Percentiles rank a stretch among this genome's conserved stretches.
Evolutionary conservation across 2,797 vertebrate genomes (phyloP).

Genomic region (Rhabdomys pumilio): DNA sequence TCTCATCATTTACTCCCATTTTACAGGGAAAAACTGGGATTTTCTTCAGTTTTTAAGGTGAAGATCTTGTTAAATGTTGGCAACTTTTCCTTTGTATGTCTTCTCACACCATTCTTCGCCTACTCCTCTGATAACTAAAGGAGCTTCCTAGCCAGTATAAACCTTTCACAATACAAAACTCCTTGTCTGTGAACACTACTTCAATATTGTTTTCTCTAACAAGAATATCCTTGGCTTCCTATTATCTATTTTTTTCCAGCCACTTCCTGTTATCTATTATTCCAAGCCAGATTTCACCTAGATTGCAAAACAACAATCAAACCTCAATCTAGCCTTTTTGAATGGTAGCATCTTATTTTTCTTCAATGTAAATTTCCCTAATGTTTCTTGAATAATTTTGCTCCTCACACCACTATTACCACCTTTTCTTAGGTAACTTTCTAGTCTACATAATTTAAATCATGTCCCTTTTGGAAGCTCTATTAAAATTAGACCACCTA

Average conservation of each 20-base stretch:
- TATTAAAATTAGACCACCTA: slow-evolving; percentile 22
- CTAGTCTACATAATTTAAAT: slow-evolving; percentile 46
- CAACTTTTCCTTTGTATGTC: slow-evolving; percentile 46
- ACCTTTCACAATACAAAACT: background rate
- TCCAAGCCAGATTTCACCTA: slow-evolving; percentile 26
- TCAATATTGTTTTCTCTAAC: slow-evolving; percentile 43
- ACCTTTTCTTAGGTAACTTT: background rate
- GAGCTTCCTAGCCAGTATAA: slow-evolving; percentile 8
- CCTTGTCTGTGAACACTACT: background rate
- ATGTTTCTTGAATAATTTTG: background rate
- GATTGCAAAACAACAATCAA: slow-evolving; percentile 5
- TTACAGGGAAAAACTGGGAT: slow-evolving; percentile 47
- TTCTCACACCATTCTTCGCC: background rate
- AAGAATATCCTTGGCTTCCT: slow-evolving; percentile 47
- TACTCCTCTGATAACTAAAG: background rate
- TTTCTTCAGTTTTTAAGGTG: slow-evolving; percentile 19
- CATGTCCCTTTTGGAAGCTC: slow-evolving; percentile 38
- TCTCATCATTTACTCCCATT: slow-evolving; percentile 18
- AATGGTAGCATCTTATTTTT: background rate
- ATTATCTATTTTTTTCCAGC: slow-evolving; percentile 27
- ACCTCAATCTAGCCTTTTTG: slow-evolving; percentile 27
- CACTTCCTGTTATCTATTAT: slow-evolving; percentile 44
- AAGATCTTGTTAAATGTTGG: slow-evolving; percentile 31
- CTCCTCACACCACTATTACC: background rate
- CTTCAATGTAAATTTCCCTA: slow-evolving; percentile 24